Evolutionary conservation across 2,888 invertebrate genomes (phyloP).

Genomic region (Nowickia ferox): DNA sequence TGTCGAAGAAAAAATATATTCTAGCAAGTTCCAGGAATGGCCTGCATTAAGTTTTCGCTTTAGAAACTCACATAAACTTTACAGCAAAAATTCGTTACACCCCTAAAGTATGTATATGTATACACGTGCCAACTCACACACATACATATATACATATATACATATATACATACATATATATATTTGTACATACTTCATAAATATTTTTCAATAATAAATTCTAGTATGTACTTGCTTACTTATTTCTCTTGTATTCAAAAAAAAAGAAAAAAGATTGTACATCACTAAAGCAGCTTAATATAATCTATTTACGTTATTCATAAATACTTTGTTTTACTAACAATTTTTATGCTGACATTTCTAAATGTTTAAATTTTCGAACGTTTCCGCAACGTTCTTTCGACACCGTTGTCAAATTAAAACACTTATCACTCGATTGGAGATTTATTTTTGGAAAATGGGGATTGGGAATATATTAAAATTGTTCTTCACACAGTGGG

Average conservation of each 20-base stretch:
- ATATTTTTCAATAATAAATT: slow-evolving; percentile 29
- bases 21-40: no score
- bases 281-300: slow-evolving; percentile 56
- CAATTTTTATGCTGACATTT: slow-evolving; percentile 32
- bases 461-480: no score
- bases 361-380: not conserved
- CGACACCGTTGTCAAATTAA: not conserved
- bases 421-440: no score
- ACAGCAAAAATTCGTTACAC: no score
- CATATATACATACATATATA: not conserved
- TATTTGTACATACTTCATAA: not conserved
- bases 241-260: slow-evolving; percentile 19
- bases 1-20: no score
- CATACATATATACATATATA: not conserved
- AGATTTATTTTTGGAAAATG: no score
- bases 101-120: no score
- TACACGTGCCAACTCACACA: not conserved
- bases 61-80: no score
- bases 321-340: slow-evolving; percentile 29
- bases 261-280: slow-evolving; percentile 15
- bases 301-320: slow-evolving; percentile 60
- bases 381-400: not conserved
- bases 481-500: no score
- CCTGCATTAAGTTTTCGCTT: no score
- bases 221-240: not conserved